Conservation (phyloP, 2,113 vertebrate genomes). For the Sebastes fasciatus region DNA sequence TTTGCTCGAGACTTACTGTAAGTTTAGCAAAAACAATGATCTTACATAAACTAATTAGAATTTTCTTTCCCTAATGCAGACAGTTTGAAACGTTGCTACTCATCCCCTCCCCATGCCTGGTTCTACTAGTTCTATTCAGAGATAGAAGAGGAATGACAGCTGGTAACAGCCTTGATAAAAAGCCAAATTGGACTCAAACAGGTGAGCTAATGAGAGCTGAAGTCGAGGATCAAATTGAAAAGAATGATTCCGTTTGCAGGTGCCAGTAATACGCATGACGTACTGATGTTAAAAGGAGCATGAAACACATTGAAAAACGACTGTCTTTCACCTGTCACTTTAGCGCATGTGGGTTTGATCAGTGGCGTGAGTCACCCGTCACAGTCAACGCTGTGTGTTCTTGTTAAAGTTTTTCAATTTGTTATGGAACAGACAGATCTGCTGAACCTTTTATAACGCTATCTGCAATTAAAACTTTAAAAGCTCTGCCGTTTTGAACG, state of each 20-base stretch:
- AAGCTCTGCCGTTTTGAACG: slow-evolving; percentile 4
- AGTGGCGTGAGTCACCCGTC: background rate
- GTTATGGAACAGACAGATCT: slow-evolving; percentile 14
- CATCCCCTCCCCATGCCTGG: background rate
- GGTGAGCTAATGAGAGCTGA: background rate
- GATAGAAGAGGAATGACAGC: background rate
- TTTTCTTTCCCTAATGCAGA: background rate
- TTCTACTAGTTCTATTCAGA: background rate
- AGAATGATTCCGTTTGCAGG: background rate
- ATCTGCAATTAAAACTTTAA: slow-evolving; percentile 20
- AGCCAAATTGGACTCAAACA: background rate
- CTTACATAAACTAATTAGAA: background rate
- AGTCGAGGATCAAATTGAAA: background rate
- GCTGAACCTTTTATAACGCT: background rate
- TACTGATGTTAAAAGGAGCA: background rate
- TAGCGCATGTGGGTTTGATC: background rate
- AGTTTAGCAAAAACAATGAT: background rate
- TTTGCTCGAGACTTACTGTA: background rate
- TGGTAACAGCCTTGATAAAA: background rate
- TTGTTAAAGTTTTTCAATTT: background rate
- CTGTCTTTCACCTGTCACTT: background rate
- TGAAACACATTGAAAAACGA: background rate
- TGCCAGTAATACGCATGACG: background rate
- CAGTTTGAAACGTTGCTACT: background rate
- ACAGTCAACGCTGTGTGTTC: background rate